Evolutionary conservation across 2,113 vertebrate species (phyloP), one percentile per base, ranked within the genome.

Genomic region (Numenius arquata): DNA sequence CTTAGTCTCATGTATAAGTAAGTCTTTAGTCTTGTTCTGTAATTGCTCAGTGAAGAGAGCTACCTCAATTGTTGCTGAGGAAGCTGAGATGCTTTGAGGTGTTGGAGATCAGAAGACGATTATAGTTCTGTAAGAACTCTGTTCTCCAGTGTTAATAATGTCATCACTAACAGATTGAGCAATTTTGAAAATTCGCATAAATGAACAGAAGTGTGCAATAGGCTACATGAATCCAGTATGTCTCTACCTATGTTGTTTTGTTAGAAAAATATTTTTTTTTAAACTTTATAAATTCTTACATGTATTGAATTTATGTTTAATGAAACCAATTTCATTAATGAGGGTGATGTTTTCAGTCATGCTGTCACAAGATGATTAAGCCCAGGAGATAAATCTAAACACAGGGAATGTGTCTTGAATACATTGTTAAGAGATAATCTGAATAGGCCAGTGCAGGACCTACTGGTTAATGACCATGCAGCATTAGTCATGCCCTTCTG

Each of bases 1-100:
- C 53, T 73, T 0, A 2, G 9, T 50, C 11, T 73, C 4, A 8
- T 8, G 8, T 67, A 1, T 29, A n/a, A 62, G 9, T 56, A 9
- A 34, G n/a, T 56, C 40, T 81, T 86, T 36, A 63, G 55, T 47
- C 43, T 74, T 84, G 52, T 56, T 94, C 52, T 2, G 0, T 67
- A 48, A 59, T 9, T 92, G 14, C 13, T 67, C 34, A 30, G 56
- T 85, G 70, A 61, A 52, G 74, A 89, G 11, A 63, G 40, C 47
- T 67, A 6, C 85, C 30, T 87, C 29, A 14, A 34, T 38, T 59
- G 56, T 70, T 90, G 19, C 9, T 1, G 8, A 81, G 56, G 81
- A 88, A 72, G 41, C 14, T 75, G 84, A 85, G 77, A 21, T 63
- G 61, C 27, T 93, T 75, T 67, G 47, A 78, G 32, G 52, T 18